Evolutionary conservation across 2,113 vertebrate genomes (phyloP), one percentile per base, ranked within the genome.

Genomic region (Rhipidura dahli): DNA sequence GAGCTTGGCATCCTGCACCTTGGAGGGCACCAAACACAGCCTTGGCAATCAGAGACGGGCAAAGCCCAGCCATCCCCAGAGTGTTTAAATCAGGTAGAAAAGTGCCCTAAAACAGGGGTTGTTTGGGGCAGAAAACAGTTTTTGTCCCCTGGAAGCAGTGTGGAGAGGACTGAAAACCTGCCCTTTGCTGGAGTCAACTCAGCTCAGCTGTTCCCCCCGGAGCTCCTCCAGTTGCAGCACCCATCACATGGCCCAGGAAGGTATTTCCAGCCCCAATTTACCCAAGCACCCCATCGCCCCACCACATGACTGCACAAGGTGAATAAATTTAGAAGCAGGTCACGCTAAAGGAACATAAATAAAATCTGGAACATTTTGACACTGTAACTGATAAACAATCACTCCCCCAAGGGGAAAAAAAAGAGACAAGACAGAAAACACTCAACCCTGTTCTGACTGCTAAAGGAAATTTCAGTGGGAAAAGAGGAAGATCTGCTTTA

Each of bases 31-130:
- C 45, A 45, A 83, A 51, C 17, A 30, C 39, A n/a, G 10, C 65
- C 37, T 5, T 6, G 3, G 72, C 0, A 2, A 54, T 0, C 0
- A 0, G 45, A 30, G 28, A 18, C 0, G 2, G 30, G 35, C 0
- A 0, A 56, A 27, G 45, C 35, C n/a, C 70, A 69, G 44, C 19
- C 50, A 49, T 6, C 7, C 53, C 14, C 65, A 28, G 15, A 11
- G 1, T 6, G 15, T 15, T 45, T 27, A 42, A 81, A 51, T 15
- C 50, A 11, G 15, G 45, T 3, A 7, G 3, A 44, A 77, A 50
- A 70, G 39, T 33, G 30, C 10, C 6, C 0, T 15, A 33, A 28
- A 68, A 31, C 28, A 45, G 40, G 1, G 45, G 6, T 19, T 26
- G 31, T 17, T 40, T 73, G 31, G 31, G 22, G 50, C 42, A 80